Conservation (phyloP, 2,797 vertebrate species). For the Miichthys miiuy region DNA sequence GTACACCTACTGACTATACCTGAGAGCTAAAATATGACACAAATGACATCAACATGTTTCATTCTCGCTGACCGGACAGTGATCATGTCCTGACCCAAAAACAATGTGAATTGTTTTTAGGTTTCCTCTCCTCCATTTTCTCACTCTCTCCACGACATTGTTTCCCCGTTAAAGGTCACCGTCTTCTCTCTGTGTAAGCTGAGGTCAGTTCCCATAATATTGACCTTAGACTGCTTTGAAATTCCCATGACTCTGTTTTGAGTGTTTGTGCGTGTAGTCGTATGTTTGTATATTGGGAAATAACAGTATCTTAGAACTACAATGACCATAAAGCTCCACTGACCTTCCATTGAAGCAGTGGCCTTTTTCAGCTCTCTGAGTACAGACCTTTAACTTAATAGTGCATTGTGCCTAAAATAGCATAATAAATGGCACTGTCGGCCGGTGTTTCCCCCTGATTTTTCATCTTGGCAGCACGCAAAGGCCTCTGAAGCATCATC, state of each 20-base stretch:
- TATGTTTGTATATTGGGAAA: slow-evolving; percentile 11
- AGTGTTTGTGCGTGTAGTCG: background rate
- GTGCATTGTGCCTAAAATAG: slow-evolving; percentile 69
- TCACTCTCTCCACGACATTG: slow-evolving; percentile 11
- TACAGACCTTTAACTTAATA: slow-evolving; percentile 64
- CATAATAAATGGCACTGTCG: slow-evolving; percentile 36
- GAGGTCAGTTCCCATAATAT: slow-evolving; percentile 4
- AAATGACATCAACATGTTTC: background rate
- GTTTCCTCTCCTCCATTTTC: background rate
- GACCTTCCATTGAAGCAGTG: slow-evolving; percentile 71
- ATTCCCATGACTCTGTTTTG: slow-evolving; percentile 22
- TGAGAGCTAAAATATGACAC: background rate
- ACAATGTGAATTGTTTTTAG: background rate
- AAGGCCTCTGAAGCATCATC: slow-evolving; percentile 41
- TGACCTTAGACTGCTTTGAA: slow-evolving; percentile 29
- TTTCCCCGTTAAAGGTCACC: slow-evolving; percentile 59
- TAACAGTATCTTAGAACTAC: slow-evolving; percentile 25
- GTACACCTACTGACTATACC: background rate
- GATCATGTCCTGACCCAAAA: background rate
- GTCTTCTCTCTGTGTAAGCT: slow-evolving; percentile 31
- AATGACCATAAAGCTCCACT: slow-evolving; percentile 40
- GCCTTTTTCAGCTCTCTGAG: slow-evolving; percentile 58
- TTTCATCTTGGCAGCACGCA: slow-evolving; percentile 42
- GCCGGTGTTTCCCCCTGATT: slow-evolving; percentile 57
- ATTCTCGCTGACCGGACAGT: background rate